Evolutionary conservation across 2,113 vertebrate species (phyloP), one percentile per base, ranked within the genome.

Genomic region (Symphodus melops): DNA sequence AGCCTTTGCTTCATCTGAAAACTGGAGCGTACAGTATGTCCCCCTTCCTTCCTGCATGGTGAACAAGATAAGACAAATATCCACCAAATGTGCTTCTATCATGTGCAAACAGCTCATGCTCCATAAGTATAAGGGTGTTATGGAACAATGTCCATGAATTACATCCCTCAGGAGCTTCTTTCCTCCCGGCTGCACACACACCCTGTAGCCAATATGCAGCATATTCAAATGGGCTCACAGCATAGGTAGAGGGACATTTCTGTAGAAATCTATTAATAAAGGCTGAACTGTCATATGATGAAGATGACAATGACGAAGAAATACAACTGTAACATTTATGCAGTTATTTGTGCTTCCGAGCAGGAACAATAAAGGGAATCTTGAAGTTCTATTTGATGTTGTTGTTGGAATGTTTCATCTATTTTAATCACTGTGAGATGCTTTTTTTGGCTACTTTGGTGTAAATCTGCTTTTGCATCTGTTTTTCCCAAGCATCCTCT

Each of bases 161-260:
- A 48, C 14, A 48, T 52, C 58, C 41, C 63, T 51, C 12, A 44
- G 56, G 68, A 51, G 8, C 48, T 16, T 17, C 57, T 49, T 71
- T 51, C 61, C 67, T 46, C 44, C 53, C 64, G 53, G 53, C 60
- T 54, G 66, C 41, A 44, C 9, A 55, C 8, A 41, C 25, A 77
- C 21, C 12, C 13, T 41, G 9, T 33, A 51, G n/a, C 33, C 14
- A 11, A 42, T 3, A 55, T 4, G 48, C 10, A 48, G 20, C 19
- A 46, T 20, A 23, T 51, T n/a, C n/a, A n/a, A 44, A 1, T 11
- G 13, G 10, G 39, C 4, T 11, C 3, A n/a, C 14, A 41, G 59
- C 12, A 7, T 9, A 16, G n/a, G 8, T 55, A 25, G 9, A n/a
- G 20, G 41, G 8, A 5, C 25, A 20, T n/a, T 51, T 16, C 37